Evolutionary conservation across 2,797 vertebrate genomes (phyloP).

Genomic region (Coregonus sp.): DNA sequence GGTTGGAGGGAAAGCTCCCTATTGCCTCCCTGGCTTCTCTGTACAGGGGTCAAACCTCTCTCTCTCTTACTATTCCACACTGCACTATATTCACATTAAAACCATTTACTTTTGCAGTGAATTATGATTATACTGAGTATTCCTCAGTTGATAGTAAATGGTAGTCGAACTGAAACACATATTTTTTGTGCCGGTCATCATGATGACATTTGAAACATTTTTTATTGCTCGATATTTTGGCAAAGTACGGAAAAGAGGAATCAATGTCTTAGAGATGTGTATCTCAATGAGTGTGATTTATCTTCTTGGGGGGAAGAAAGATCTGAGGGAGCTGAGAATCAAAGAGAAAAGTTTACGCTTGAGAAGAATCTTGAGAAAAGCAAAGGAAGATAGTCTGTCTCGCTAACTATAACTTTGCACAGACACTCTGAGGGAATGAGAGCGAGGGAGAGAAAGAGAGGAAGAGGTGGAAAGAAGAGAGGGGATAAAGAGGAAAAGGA

Average conservation of each 20-base stretch:
- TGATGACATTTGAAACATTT: not conserved
- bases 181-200: not conserved
- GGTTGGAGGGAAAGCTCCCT: not conserved
- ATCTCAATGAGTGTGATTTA: not conserved
- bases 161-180: not conserved
- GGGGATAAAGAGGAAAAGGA: not conserved
- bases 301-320: not conserved
- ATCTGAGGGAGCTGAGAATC: not conserved
- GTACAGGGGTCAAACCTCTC: not conserved
- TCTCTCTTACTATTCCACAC: not conserved
- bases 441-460: not conserved
- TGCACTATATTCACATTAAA: not conserved
- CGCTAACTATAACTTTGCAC: not conserved
- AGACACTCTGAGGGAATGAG: not conserved
- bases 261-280: not conserved
- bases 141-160: not conserved
- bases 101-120: not conserved
- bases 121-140: not conserved
- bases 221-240: not conserved
- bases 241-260: not conserved
- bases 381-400: not conserved
- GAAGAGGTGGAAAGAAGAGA: not conserved
- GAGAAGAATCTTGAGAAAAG: not conserved
- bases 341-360: not conserved
- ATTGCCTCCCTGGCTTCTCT: not conserved